These are phyloP conservation scores for Lepilemur ruficaudatus DNA, from an alignment of 2,797 vertebrate species.

Conservation along the genomic window DNA sequence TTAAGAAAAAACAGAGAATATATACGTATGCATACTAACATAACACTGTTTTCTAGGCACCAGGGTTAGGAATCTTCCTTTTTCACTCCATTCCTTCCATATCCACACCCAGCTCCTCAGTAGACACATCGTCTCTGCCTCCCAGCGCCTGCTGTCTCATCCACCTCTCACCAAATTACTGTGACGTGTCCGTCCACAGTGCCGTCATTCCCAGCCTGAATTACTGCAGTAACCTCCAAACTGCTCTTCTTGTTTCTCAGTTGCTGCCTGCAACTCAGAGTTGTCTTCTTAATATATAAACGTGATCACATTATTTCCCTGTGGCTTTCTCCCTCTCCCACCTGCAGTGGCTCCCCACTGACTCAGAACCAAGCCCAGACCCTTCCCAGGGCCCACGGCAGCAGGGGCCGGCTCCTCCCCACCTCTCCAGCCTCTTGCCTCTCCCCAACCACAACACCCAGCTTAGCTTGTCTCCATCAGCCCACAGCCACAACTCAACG, in stretches of 20 bases:
- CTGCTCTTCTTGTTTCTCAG: background rate
- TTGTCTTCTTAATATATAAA: background rate
- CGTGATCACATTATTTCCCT: fast-evolving
- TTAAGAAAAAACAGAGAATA: background rate
- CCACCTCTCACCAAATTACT: too few species aligned
- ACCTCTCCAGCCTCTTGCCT: background rate
- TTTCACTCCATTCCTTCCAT: background rate
- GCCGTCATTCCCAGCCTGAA: too few species aligned
- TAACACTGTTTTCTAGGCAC: background rate
- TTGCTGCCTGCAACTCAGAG: background rate
- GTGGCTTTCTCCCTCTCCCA: too few species aligned
- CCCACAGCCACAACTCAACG: fast-evolving
- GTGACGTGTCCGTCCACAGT: fast-evolving
- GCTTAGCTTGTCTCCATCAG: background rate
- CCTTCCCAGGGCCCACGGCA: fast-evolving
- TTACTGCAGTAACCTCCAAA: fast-evolving
- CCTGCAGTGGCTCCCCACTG: too few species aligned
- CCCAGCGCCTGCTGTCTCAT: fast-evolving
- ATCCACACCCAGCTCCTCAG: too few species aligned
- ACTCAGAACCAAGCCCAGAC: background rate
- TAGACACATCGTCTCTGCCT: too few species aligned
- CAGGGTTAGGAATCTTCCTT: background rate
- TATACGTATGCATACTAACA: fast-evolving
- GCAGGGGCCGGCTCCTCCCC: background rate
- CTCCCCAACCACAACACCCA: background rate